Evolutionary conservation across 2,113 vertebrate species (phyloP).

Genomic region (Cottus gobio): DNA sequence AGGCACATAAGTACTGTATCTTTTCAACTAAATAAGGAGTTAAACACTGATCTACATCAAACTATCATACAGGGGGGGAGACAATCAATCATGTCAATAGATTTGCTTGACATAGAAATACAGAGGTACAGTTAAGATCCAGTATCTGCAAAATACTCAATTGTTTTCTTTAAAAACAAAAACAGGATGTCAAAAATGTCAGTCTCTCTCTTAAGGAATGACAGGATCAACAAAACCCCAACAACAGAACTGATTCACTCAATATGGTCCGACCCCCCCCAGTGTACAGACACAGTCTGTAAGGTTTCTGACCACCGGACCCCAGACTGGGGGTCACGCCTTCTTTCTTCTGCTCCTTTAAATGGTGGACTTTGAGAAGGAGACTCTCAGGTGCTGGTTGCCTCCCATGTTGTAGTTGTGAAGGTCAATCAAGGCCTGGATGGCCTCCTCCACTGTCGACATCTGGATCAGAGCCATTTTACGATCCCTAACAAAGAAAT

Average conservation of each 20-base stretch:
- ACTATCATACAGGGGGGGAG: conserved; percentile 75
- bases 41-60: conserved; percentile 72
- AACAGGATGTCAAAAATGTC: conserved; percentile 43
- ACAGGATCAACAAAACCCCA: conserved; percentile 56
- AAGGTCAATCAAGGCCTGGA: conserved; percentile 96
- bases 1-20: conserved; percentile 88
- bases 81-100: conserved; percentile 77
- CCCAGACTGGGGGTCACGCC: background rate
- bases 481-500: conserved; percentile 89
- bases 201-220: conserved; percentile 77
- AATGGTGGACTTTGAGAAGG: conserved; percentile 98
- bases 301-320: background rate
- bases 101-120: conserved; percentile 79
- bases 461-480: conserved; percentile 99
- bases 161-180: conserved; percentile 51
- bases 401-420: conserved; percentile 99
- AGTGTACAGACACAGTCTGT: conserved; percentile 86
- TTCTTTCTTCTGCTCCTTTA: conserved; percentile 59
- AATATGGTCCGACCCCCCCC: conserved; percentile 49
- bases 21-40: conserved; percentile 83
- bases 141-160: conserved; percentile 67
- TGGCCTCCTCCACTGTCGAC: conserved; percentile 97
- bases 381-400: conserved; percentile 97
- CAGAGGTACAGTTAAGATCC: conserved; percentile 49
- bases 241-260: conserved; percentile 38